Evolutionary conservation across 2,888 invertebrate genomes (phyloP), one percentile per base, ranked within the genome.

Genomic region (Lasioglossum oenotherae): DNA sequence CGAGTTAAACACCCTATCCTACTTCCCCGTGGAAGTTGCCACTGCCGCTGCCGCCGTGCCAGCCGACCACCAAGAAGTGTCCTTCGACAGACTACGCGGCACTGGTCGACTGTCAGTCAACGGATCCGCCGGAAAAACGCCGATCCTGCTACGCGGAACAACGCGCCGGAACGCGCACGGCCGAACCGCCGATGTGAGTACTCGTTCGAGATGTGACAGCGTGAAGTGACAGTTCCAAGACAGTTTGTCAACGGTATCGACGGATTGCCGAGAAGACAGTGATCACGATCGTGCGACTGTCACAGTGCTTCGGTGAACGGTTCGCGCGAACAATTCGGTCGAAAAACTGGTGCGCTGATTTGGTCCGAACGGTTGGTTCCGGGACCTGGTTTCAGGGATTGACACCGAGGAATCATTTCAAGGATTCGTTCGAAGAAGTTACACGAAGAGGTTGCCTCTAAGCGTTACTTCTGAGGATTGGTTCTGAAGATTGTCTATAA

Each of bases 1-100:
- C 92, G 93, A 93, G 93, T 94, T 93, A 93, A 94, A 93, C 94
- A 93, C 92, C 93, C 93, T 92, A 91, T 91, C 89, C 87, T 87
- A 90, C 88, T 88, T 88, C 86, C 91, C 88, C 88, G 90, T 90
- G 87, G 81, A 90, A 89, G 89, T 89, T 90, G 88, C 87, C 90
- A 85, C 89, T 88, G 89, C 90, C 88, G 78, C 88, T 60, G 60
- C 90, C 87, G 90, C 88, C 84, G 82, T 78, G 82, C 81, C 85
- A 84, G 72, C 53, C 89, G 78, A 78, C 87, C 86, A 74, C 78
- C 53, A 86, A 82, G 80, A 87, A 85, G 72, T 73, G 35, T 84
- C 86, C 74, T 31, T 76, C 75, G 41, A 23, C 23, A 10, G 38
- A 74, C 82, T 75, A 35, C 31, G 72, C 64, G 19, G 57, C 23